A percentile compares a stretch with the other conserved stretches of the same genome.
phyloP scores from a whole-genome alignment of 2,797 vertebrate species.

The Poecile montanus region DNA sequence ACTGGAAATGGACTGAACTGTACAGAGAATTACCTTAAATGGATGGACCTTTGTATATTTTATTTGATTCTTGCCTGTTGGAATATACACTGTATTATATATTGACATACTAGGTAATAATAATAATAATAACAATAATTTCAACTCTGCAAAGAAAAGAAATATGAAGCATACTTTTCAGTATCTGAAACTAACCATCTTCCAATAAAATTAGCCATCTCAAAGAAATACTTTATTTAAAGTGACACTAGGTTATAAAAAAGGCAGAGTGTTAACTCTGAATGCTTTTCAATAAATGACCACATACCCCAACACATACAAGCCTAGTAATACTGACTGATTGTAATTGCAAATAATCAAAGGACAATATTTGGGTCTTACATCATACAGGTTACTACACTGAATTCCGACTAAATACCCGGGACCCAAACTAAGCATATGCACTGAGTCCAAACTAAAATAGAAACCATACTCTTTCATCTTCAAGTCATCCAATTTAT shows the following conservation, averaged over 20 bases:
- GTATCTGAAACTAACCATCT: background rate
- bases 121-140: background rate
- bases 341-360: background rate
- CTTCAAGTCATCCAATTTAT: constrained; percentile 34
- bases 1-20: background rate
- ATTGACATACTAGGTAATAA: background rate
- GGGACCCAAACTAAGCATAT: background rate
- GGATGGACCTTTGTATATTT: background rate
- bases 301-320: background rate
- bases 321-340: background rate
- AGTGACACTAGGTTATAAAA: background rate
- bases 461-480: background rate
- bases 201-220: background rate
- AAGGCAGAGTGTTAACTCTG: background rate
- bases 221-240: background rate
- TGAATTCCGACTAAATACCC: background rate
- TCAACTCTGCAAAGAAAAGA: background rate
- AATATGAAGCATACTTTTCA: background rate
- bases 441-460: background rate
- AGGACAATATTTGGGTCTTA: background rate
- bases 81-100: background rate
- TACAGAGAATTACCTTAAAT: background rate
- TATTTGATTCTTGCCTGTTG: background rate
- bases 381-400: background rate
- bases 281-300: background rate